Percentiles rank a stretch among this genome's conserved stretches.
Evolutionary conservation across 2,797 vertebrate species (phyloP).

Genomic region (Enteromius paludinosus): DNA sequence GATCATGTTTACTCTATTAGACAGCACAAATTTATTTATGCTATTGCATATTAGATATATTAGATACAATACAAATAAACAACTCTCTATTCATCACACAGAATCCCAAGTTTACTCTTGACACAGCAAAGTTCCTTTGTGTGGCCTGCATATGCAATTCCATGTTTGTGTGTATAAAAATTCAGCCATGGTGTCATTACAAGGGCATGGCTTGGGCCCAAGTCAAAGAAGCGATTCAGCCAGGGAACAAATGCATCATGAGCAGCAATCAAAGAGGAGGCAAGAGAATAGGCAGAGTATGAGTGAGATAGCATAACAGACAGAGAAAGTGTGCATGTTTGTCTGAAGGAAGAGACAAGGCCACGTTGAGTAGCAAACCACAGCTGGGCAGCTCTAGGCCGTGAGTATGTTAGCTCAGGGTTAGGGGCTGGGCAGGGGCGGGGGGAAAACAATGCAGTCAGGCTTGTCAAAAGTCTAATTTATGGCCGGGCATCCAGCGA

Average conservation of each 20-base stretch:
- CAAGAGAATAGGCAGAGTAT: not conserved
- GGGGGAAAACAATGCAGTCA: conserved; percentile 65
- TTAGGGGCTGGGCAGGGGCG: conserved; percentile 36
- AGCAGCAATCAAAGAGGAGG: conserved; percentile 53
- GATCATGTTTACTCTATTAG: too few species aligned
- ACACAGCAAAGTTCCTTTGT: not conserved
- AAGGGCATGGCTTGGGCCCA: conserved; percentile 55
- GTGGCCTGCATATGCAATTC: conserved; percentile 7
- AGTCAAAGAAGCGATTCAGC: conserved; percentile 64
- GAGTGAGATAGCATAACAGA: conserved; percentile 6
- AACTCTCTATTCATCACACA: not conserved
- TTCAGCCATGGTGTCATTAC: conserved; percentile 56
- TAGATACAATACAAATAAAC: not conserved
- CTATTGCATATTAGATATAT: too few species aligned
- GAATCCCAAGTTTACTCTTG: not conserved
- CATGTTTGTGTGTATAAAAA: conserved; percentile 25
- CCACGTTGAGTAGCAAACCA: conserved; percentile 64
- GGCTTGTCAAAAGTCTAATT: conserved; percentile 74
- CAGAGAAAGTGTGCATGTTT: conserved; percentile 14
- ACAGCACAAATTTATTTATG: too few species aligned
- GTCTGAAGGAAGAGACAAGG: conserved; percentile 64
- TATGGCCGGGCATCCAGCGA: conserved; percentile 69
- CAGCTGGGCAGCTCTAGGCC: conserved; percentile 70
- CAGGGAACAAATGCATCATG: conserved; percentile 53
- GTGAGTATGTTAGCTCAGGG: conserved; percentile 38